phyloP scores from a whole-genome alignment of 2,888 invertebrate genomes.

The Volucella zonaria region DNA sequence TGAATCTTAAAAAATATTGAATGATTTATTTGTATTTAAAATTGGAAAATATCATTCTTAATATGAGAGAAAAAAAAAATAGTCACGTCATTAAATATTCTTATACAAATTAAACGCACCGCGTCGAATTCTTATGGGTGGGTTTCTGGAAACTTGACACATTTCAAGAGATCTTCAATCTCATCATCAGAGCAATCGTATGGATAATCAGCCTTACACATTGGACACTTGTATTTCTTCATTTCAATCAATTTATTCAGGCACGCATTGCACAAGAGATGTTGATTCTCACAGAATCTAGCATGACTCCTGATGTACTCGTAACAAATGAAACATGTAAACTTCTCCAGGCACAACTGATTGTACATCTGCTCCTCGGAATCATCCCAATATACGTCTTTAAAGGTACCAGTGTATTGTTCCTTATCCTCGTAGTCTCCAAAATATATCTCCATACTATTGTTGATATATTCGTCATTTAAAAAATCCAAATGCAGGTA shows the following conservation, averaged over 20 bases:
- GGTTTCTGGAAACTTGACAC: conserved; percentile 72
- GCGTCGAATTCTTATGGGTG: background rate
- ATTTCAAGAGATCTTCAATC: conserved; percentile 70
- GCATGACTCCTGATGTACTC: conserved; percentile 74
- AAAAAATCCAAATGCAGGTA: conserved; percentile 43
- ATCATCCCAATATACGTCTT: conserved; percentile 48
- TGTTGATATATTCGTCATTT: conserved; percentile 53
- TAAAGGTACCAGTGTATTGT: conserved; percentile 50
- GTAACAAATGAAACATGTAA: conserved; percentile 74
- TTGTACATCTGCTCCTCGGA: conserved; percentile 61
- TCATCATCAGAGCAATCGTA: conserved; percentile 73
- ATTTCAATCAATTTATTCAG: conserved; percentile 40
- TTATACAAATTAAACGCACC: no score
- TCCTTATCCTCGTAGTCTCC: conserved; percentile 74
- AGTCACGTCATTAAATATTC: background rate
- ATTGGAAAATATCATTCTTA: no score
- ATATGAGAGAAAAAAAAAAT: no score
- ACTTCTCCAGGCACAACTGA: conserved; percentile 58
- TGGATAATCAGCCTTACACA: conserved; percentile 71
- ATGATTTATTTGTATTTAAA: no score
- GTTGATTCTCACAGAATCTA: conserved; percentile 75
- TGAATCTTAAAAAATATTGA: no score
- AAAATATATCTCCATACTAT: conserved; percentile 72
- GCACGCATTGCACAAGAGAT: conserved; percentile 74
- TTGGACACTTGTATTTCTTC: conserved; percentile 71